Evolutionary conservation across 2,888 invertebrate species (phyloP), one percentile per base, ranked within the genome.

Genomic region (Pollenia labialis): DNA sequence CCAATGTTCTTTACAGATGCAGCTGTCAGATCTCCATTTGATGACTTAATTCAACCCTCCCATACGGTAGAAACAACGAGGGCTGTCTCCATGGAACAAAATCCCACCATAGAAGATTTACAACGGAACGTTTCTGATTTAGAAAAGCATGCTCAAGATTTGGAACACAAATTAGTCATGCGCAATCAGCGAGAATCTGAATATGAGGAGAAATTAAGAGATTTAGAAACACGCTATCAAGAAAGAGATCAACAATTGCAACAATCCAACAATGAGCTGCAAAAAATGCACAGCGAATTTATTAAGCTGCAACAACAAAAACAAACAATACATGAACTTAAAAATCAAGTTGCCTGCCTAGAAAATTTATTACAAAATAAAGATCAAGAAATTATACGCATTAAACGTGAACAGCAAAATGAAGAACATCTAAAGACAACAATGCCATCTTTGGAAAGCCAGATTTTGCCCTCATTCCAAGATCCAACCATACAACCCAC

Each of bases 81-180:
- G 44, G 40, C 40, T 46, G 52, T 14, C 23, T n/a, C 66, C 1
- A 9, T 56, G 4, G 89, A 89, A 32, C 94, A 94, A 40, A 90
- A 95, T 48, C 91, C 95, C 60, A 93, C 93, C 18, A 90, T 92
- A 54, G 93, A 93, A 86, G 92, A 93, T 81, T 85, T 93, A 32
- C 91, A 93, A 82, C 90, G 92, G 0, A 93, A 93, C 79, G 92
- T 93, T 0, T 92, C 92, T 0, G 93, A 93, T 88, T 87, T 93
- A 80, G 93, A 93, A 86, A 92, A 93, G 81, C 92, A 93, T 85
- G 92, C 92, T 8, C 91, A 91, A 81, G 93, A 93, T 54, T 89
- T 94, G 71, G 93, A 93, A 72, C 91, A 90, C 14, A 93, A 93
- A 88, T 89, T 93, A 46, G 87, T 90, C 23, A 89, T 90, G 6